A percentile compares a stretch with the other conserved stretches of the same genome.
Conservation (phyloP, 2,888 invertebrate genomes). For the Tortrix viridana region DNA sequence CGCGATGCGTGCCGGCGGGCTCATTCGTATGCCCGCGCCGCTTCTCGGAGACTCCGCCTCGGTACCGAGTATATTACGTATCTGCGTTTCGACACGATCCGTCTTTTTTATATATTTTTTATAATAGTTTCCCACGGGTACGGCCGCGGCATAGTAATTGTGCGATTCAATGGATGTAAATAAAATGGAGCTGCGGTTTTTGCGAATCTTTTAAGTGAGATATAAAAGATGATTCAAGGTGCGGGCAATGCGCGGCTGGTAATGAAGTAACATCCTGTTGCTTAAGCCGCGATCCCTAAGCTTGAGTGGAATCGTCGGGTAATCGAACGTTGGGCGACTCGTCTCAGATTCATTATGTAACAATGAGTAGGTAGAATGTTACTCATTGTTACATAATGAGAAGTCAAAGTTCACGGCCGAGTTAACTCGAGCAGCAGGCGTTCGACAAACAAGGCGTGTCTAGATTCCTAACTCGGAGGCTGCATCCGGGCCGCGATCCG, state of each 20-base stretch:
- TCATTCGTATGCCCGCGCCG: constrained; percentile 53
- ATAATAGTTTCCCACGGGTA: constrained; percentile 70
- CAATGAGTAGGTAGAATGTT: constrained; percentile 50
- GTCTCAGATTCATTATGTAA: constrained; percentile 54
- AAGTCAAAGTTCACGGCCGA: constrained; percentile 74
- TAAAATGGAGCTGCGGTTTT: constrained; percentile 39
- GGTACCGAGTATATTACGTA: constrained; percentile 63
- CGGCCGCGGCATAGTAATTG: constrained; percentile 62
- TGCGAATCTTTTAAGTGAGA: constrained; percentile 7
- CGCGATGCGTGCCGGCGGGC: constrained; percentile 52
- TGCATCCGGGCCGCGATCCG: constrained; percentile 76
- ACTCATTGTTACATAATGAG: constrained; percentile 62
- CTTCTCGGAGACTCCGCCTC: constrained; percentile 74
- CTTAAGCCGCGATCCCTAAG: background rate
- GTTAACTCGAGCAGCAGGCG: constrained; percentile 63
- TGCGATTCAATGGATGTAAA: constrained; percentile 57
- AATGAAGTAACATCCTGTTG: constrained; percentile 15
- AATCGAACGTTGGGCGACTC: background rate
- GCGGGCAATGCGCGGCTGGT: constrained; percentile 2
- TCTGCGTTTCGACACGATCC: constrained; percentile 58
- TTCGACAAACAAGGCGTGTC: constrained; percentile 70
- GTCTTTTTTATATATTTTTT: constrained; percentile 60
- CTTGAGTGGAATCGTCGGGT: background rate
- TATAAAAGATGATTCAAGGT: constrained; percentile 6
- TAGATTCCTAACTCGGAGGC: constrained; percentile 77